phyloP scores from a whole-genome alignment of 2,888 invertebrate genomes.

The Heterodera filipjevi region DNA sequence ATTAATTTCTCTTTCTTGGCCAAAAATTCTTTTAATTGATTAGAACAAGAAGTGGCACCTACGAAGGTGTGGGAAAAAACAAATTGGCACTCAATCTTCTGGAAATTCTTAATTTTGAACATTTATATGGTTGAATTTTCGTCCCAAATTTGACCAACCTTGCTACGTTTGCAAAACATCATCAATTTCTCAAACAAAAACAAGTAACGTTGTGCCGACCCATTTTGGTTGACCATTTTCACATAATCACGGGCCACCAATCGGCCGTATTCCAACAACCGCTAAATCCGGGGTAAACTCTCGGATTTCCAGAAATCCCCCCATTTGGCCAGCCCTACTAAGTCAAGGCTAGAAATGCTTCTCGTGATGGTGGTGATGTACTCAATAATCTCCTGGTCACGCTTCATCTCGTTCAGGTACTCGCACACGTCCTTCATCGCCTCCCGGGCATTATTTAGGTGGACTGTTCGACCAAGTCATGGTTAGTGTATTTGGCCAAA shows the following conservation, averaged over 20 bases:
- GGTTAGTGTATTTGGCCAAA: constrained; percentile 12
- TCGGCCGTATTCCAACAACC: constrained; percentile 78
- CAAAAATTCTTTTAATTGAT: no score
- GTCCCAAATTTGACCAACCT: constrained; percentile 18
- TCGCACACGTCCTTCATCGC: constrained; percentile 59
- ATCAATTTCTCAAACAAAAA: constrained; percentile 97
- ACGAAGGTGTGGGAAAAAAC: no score
- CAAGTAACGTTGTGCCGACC: constrained; percentile 74
- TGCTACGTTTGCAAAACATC: constrained; percentile 78
- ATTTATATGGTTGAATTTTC: no score
- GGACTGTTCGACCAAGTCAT: constrained; percentile 24
- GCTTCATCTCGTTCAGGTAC: constrained; percentile 94
- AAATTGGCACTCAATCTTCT: no score
- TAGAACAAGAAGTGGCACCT: no score
- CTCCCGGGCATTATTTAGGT: constrained; percentile 23
- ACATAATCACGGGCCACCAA: constrained; percentile 91
- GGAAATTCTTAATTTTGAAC: background rate
- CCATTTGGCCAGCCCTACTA: no score
- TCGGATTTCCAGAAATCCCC: no score
- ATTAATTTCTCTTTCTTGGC: no score
- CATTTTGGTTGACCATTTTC: constrained; percentile 71
- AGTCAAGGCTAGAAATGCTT: constrained; percentile 66
- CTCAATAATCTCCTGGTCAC: constrained; percentile 89
- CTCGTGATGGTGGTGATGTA: constrained; percentile 87
- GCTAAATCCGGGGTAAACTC: no score